Evolutionary conservation across 1,140 invertebrate genomes (phyloP), one percentile per base, ranked within the genome.

Genomic region (Uloborus diversus): DNA sequence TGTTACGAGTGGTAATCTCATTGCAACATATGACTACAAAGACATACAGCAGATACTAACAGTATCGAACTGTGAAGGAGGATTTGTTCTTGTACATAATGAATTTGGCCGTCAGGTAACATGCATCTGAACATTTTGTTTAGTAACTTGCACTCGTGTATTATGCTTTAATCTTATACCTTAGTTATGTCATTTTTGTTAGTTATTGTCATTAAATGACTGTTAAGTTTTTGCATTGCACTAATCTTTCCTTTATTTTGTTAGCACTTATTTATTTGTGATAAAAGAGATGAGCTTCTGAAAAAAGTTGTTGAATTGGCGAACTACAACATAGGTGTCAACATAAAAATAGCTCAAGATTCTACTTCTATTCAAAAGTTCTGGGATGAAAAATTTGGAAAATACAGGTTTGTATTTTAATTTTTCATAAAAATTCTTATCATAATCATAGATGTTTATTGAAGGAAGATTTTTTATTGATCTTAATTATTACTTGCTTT

Each of bases 1-100:
- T 87, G 91, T 93, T 57, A 91, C 47, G 1, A 85, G 81, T 33
- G 84, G 84, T 17, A 81, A 71, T 56, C 76, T 94, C 14, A 86
- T 97, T 65, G 93, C 94, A 47, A 94, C 92, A 81, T 99, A 99
- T 87, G 92, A 91, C 86, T 99, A 95, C 86, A 96, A 95, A 88
- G 95, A 97, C 86, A 95, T 98, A 79, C 93, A 96, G 86, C 91
- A 92, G 70, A 88, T 82, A 90, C 91, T 84, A 71, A 75, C 83
- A 51, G 82, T 94, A 37, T 90, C 91, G 83, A 89, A 91, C 85
- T n/a, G 68, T 14, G 66, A 70, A 33, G 89, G 89, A 35, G 96
- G 94, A 64, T 95, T 99, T 88, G 93, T 96, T 25, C 89, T 99
- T 69, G 93, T 94, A 20, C 92, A 92, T 83, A 93, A 93, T 65